Conservation (phyloP, 2,797 vertebrate genomes). For the Gastrophryne carolinensis region DNA sequence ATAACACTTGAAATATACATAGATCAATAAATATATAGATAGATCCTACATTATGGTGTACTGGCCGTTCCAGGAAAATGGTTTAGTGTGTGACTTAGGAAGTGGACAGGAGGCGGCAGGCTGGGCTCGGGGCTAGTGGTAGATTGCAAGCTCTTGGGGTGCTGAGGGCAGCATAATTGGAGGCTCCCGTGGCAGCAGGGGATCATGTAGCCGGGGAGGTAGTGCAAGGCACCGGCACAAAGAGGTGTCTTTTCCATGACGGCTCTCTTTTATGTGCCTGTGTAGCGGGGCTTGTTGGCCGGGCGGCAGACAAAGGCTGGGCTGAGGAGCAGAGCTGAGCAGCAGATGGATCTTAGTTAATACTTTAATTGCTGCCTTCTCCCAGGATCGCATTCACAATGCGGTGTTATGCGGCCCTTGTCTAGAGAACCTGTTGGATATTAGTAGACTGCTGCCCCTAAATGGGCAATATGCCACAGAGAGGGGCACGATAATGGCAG, state of each 20-base stretch:
- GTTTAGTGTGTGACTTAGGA: too few species aligned
- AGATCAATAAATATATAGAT: too few species aligned
- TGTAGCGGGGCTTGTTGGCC: background rate
- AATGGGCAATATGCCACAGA: conserved; percentile 21
- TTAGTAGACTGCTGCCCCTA: conserved; percentile 17
- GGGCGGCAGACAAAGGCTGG: conserved; percentile 22
- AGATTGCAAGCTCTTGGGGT: background rate
- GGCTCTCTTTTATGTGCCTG: background rate
- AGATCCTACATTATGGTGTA: too few species aligned
- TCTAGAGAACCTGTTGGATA: conserved; percentile 42
- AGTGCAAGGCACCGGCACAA: background rate
- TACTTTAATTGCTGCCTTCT: conserved; percentile 58
- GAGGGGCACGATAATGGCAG: background rate
- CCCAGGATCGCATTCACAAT: conserved; percentile 54
- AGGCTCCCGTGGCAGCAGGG: background rate
- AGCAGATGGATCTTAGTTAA: conserved; percentile 60
- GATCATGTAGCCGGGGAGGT: background rate
- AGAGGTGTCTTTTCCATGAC: conserved; percentile 13
- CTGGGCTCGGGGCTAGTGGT: background rate
- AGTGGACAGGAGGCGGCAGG: too few species aligned
- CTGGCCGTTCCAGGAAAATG: too few species aligned
- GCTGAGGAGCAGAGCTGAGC: background rate
- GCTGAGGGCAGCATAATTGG: background rate
- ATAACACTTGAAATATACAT: too few species aligned
- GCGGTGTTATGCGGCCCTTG: conserved; percentile 21